Base-by-base conservation (phyloP, 2,888 invertebrate genomes). In the Cephus rjabovi region DNA sequence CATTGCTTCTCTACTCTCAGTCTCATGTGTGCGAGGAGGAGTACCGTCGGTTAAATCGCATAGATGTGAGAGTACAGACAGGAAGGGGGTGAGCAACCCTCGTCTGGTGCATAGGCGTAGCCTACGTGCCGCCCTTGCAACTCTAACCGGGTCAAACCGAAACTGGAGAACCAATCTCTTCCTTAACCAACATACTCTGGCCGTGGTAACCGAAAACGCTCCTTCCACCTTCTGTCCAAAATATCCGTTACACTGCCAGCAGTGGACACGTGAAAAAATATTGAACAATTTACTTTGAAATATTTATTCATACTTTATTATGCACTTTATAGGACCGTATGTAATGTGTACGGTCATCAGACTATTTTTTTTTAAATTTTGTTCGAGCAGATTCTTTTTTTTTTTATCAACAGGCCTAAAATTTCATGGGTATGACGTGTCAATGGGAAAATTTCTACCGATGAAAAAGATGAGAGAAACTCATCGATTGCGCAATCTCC, bases 91-190 rank as follows among this genome's bases (percentile, higher is more conserved):
- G 88, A 88, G 87, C 85, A 83, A 85, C 87, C 88, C 78, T 82
- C 84, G 89, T 89, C 89, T 89, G 87, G 87, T 84, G 87, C 89
- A 89, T 87, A 86, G 89, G 88, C 89, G 89, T 88, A 88, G 85
- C 84, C 68, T 79, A 78, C 76, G 77, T 79, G 76, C 79, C 79
- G 77, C 78, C 77, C 56, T 74, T 34, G 71, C 75, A 82, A 76
- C 80, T 82, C 84, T 87, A 87, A 87, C 87, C 86, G 83, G 88
- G 88, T 88, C 87, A 88, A 83, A 74, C 79, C 82, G 83, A 78
- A 82, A 80, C 80, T 83, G 78, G 74, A 70, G 75, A 79, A 82
- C 83, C 80, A 83, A 82, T 84, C 82, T 81, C 80, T 40, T 40
- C 15, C 40, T 56, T 9, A 56, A 9, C 23, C 56, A 56, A 56